These are phyloP conservation scores for Wasmannia auropunctata DNA, from an alignment of 1,140 invertebrate genomes.

Conservation along the genomic window DNA sequence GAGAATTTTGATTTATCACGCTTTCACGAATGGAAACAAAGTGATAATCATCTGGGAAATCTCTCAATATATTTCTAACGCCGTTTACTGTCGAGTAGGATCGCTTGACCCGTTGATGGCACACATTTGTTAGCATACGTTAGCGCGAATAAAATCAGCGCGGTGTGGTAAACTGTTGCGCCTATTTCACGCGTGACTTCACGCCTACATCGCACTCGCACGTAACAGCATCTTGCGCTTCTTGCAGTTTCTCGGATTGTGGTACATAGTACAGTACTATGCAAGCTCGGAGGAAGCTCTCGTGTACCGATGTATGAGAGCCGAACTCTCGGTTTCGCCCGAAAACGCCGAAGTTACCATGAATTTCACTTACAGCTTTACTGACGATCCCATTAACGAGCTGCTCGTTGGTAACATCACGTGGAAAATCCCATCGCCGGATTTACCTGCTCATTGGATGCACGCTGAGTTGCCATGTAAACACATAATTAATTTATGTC, in stretches of 20 bases:
- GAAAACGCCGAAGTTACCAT: slow-evolving; percentile 88
- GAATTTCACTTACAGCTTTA: slow-evolving; percentile 94
- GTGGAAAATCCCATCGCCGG: slow-evolving; percentile 91
- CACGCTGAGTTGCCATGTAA: slow-evolving; percentile 93
- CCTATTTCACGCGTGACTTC: slow-evolving; percentile 35
- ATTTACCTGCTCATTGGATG: slow-evolving; percentile 92
- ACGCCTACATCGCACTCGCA: background rate
- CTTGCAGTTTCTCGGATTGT: slow-evolving; percentile 90
- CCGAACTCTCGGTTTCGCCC: slow-evolving; percentile 88
- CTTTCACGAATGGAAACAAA: background rate
- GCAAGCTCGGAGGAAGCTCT: slow-evolving; percentile 93
- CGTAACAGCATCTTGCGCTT: slow-evolving; percentile 58
- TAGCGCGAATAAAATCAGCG: slow-evolving; percentile 40
- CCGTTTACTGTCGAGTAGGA: background rate
- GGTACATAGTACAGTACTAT: slow-evolving; percentile 95
- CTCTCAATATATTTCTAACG: background rate
- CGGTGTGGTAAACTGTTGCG: background rate
- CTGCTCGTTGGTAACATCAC: slow-evolving; percentile 93
- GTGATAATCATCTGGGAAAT: background rate
- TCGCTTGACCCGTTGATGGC: background rate
- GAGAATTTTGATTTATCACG: background rate
- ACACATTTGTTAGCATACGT: slow-evolving; percentile 49
- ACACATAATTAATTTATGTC: slow-evolving; percentile 65
- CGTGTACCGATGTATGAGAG: slow-evolving; percentile 93
- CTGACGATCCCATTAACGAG: slow-evolving; percentile 92